Evolutionary conservation across 2,797 vertebrate species (phyloP).

Genomic region (Botia almorhae): DNA sequence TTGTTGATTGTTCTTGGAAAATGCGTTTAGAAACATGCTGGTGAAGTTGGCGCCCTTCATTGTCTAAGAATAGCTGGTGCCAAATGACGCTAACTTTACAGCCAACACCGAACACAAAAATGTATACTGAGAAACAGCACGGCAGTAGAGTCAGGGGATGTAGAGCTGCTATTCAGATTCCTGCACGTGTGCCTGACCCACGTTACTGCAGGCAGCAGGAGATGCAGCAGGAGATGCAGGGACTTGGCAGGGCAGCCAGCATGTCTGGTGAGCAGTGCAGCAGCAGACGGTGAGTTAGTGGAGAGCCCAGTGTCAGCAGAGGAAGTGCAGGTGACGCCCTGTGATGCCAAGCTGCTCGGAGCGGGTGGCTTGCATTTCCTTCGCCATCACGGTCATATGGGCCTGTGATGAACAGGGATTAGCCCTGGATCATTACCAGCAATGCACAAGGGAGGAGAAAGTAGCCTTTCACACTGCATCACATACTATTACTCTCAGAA

Average conservation of each 20-base stretch:
- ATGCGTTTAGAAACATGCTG: neutral
- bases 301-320: conserved; percentile 55
- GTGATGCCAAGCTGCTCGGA: conserved; percentile 55
- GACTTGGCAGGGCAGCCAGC: conserved; percentile 48
- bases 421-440: conserved; percentile 48
- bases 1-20: neutral
- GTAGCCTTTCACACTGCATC: neutral
- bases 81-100: neutral
- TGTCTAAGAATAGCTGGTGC: neutral
- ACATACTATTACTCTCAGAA: neutral
- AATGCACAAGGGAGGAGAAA: conserved; percentile 16
- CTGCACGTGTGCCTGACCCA: conserved; percentile 16
- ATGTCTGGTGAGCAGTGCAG: conserved; percentile 51
- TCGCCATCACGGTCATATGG: conserved; percentile 58
- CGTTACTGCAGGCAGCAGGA: conserved; percentile 30
- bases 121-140: neutral
- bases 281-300: conserved; percentile 54
- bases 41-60: neutral
- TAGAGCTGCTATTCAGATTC: conserved; percentile 19
- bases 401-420: conserved; percentile 56
- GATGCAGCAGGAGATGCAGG: conserved; percentile 19
- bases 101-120: neutral
- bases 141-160: conserved; percentile 10
- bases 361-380: conserved; percentile 44
- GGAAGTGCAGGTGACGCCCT: conserved; percentile 65